Base-by-base conservation (phyloP, 2,113 vertebrate species). In the Eurystomus gularis region DNA sequence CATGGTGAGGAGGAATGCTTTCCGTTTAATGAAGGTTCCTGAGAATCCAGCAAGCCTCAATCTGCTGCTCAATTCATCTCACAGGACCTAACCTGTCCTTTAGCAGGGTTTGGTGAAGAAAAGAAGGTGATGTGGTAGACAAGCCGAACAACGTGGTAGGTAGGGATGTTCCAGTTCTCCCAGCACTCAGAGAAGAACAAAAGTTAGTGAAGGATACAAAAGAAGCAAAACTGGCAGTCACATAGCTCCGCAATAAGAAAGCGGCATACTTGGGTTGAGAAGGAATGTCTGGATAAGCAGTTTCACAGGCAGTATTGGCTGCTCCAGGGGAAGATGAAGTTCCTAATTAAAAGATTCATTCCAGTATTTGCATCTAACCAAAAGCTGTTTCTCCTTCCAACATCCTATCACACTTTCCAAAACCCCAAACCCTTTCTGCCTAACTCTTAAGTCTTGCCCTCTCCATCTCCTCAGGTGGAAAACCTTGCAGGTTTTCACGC, bases 61-160 rank as follows among this genome's bases (percentile, higher is more conserved):
- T 31, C 44, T 82, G n/a, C n/a, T 89, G 24, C 37, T 86, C 65
- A 90, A 46, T 88, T 92, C n/a, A 77, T 61, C 40, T 81, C 25
- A 18, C 25, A 51, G 35, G 42, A 81, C 20, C 13, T 55, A 66
- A 78, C 9, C n/a, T 86, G 42, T 89, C 37, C 46, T 80, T 92
- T 42, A 48, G 11, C 37, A 48, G 35, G 29, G 14, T 83, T 58
- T 68, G 71, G 55, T 35, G 37, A 82, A 70, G 89, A 82, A 87
- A 77, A 23, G 7, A 62, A 55, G 10, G 7, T 64, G 18, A 3
- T 1, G 0, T 71, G 35, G 31, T 55, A 80, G 62, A 49, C 49
- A 46, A 82, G 39, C 33, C 73, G 68, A 64, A 35, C 23, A 44
- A 16, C 20, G 14, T 55, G 39, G 28, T 62, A 65, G 31, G 51